Evolutionary conservation across 2,113 vertebrate species (phyloP), one percentile per base, ranked within the genome.

Genomic region (Chaetorhynchus papuensis): DNA sequence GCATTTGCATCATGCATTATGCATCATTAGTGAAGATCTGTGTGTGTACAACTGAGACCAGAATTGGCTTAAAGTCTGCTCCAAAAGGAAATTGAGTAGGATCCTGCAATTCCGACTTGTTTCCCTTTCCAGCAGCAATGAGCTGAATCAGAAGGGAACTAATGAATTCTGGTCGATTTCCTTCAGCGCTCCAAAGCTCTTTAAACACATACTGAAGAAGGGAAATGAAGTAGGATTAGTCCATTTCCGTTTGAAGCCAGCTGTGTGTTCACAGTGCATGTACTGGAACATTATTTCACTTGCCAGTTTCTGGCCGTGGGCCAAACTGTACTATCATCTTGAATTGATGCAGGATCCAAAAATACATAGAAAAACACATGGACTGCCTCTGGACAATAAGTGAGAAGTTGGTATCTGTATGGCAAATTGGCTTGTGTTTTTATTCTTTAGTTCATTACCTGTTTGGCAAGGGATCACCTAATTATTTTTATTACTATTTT

Each of bases 171-270:
- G 86, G 60, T 92, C 7, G 37, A 94, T 97, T 97, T 96, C 92
- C 90, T 94, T 96, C 65, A 89, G 83, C 0, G 13, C 93, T 93
- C 93, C 66, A 89, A 91, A 96, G 95, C 94, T 87, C 90, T 97
- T 97, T 95, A 97, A 96, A 97, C 78, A 95, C 70, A 39, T 49
- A 90, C 85, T 96, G 95, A 94, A 81, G 82, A 95, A 96, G 96
- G 97, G 97, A 97, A 97, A 97, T 97, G 96, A 96, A 96, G 83
- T 96, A 88, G 95, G 96, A 96, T 97, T 97, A 97, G 92, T 96
- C 97, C 93, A 96, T 96, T 97, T 97, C 96, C 96, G 94, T 97
- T 97, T 96, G 97, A 97, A 97, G 95, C 94, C 97, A 97, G 97
- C 97, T 97, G 96, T 91, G 75, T 95, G 86, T 93, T 93, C 90